phyloP scores from a whole-genome alignment of 2,888 invertebrate genomes.

The Eustalomyia histrio region DNA sequence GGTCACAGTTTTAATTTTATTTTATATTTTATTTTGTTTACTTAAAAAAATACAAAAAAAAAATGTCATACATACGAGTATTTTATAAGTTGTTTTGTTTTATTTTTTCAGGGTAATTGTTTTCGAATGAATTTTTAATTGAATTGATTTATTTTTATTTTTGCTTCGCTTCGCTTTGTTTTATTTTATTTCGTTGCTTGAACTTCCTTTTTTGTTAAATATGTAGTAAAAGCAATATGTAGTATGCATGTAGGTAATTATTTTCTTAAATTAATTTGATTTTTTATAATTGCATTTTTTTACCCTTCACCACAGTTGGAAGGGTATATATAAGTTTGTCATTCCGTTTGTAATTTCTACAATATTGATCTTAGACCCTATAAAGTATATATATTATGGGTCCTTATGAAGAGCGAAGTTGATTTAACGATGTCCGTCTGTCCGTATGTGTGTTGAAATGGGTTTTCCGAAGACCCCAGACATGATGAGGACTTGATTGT shows the following conservation, averaged over 20 bases:
- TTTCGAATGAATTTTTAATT: constrained; percentile 5
- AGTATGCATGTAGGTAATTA: background rate
- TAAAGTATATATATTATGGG: too few relatives aligned
- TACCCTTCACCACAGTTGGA: too few relatives aligned
- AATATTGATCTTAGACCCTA: too few relatives aligned
- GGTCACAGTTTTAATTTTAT: constrained; percentile 4
- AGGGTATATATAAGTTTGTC: too few relatives aligned
- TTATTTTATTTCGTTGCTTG: background rate
- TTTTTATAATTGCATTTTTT: background rate
- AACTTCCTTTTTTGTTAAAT: background rate
- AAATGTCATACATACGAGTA: constrained; percentile 9
- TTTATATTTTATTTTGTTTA: background rate
- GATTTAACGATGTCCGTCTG: too few relatives aligned
- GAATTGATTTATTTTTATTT: background rate
- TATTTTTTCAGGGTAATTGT: constrained; percentile 12
- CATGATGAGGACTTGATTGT: too few relatives aligned
- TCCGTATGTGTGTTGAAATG: too few relatives aligned
- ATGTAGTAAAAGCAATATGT: background rate
- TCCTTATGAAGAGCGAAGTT: too few relatives aligned
- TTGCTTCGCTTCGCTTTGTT: background rate
- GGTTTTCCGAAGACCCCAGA: too few relatives aligned
- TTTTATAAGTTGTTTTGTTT: background rate
- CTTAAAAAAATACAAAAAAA: background rate
- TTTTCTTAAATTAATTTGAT: background rate
- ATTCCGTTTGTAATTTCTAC: too few relatives aligned